A percentile compares a stretch with the other conserved stretches of the same genome.
Conservation (phyloP, 2,113 vertebrate genomes). For the Ptilorrhoa leucosticta region DNA sequence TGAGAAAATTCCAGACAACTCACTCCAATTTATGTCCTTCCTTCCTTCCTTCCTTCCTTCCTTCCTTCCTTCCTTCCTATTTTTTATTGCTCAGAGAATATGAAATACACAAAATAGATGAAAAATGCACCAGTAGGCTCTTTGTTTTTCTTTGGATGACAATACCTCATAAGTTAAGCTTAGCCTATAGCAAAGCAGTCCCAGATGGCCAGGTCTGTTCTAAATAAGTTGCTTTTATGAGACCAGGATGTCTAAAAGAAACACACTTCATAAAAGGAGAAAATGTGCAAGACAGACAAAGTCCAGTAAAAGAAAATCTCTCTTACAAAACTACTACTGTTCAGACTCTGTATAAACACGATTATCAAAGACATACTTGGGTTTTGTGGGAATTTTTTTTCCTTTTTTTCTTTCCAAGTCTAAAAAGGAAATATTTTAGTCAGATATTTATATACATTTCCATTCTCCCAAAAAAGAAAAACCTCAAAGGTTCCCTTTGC, state of each 20-base stretch:
- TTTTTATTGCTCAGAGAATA: neutral
- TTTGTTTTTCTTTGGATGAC: constrained; percentile 34
- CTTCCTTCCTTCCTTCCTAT: neutral
- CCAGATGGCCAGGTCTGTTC: constrained; percentile 40
- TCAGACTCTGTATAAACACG: neutral
- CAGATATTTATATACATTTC: neutral
- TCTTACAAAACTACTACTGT: constrained; percentile 21
- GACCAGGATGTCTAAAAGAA: constrained; percentile 35
- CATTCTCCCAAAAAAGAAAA: constrained; percentile 22
- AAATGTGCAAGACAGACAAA: constrained; percentile 41
- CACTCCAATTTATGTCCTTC: neutral
- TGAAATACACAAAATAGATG: neutral
- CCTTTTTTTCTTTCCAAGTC: neutral
- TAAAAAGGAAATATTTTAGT: neutral
- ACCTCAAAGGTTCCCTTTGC: neutral
- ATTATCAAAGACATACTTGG: constrained; percentile 22
- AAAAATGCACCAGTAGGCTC: neutral
- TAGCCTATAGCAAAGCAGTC: constrained; percentile 6
- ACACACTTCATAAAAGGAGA: constrained; percentile 43
- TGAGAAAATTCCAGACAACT: neutral
- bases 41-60: neutral
- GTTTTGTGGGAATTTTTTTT: neutral
- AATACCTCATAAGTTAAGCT: constrained; percentile 13
- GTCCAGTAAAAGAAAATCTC: constrained; percentile 10
- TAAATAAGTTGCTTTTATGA: constrained; percentile 44